Evolutionary conservation across 2,888 invertebrate species (phyloP).

Genomic region (Escarpia spicata): DNA sequence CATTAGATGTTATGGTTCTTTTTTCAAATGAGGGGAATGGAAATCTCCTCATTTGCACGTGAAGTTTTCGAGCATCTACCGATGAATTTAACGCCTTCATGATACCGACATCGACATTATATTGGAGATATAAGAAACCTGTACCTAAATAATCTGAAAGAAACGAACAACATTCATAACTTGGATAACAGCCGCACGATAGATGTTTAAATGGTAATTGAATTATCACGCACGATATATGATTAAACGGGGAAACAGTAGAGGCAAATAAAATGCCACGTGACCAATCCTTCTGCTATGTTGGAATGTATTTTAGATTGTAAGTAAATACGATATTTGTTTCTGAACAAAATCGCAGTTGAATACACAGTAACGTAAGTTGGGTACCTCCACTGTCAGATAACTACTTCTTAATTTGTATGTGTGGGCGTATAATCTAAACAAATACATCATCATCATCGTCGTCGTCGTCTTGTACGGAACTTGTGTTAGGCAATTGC

Average conservation of each 20-base stretch:
- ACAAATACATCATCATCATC: no score
- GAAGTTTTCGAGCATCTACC: background rate
- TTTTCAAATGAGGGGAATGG: background rate
- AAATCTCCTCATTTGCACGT: background rate
- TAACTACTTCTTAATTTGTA: no score
- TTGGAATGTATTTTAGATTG: no score
- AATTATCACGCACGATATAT: background rate
- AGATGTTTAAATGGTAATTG: background rate
- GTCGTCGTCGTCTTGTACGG: no score
- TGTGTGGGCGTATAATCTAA: no score
- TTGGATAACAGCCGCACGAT: background rate
- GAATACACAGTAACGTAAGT: no score
- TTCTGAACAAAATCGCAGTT: no score
- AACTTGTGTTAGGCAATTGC: no score
- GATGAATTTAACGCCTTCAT: background rate
- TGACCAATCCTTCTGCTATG: no score
- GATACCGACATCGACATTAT: background rate
- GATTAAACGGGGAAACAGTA: background rate
- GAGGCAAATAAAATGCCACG: no score
- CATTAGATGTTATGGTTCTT: background rate
- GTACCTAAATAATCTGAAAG: conserved; percentile 4
- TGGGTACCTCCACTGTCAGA: no score
- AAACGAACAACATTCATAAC: background rate
- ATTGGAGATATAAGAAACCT: conserved; percentile 2
- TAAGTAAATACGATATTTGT: no score